phyloP scores from a whole-genome alignment of 2,113 vertebrate genomes.

The Lota lota region DNA sequence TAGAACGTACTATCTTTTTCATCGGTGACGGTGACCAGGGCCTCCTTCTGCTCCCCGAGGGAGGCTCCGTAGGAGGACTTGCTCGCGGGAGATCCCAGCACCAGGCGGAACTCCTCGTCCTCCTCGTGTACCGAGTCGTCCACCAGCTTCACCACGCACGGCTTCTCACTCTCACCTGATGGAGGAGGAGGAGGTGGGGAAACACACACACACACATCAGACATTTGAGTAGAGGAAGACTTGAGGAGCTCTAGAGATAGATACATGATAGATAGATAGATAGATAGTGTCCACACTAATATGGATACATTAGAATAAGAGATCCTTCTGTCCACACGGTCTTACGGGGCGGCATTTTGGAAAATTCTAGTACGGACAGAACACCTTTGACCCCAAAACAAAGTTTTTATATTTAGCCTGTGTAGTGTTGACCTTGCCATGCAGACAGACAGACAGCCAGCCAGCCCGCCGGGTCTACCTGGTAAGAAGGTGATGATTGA shows the following conservation, averaged over 20 bases:
- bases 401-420: too few relatives aligned
- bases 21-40: slow-evolving; percentile 76
- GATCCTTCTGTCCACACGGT: too few relatives aligned
- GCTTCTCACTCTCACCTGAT: slow-evolving; percentile 81
- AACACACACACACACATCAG: background rate
- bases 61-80: slow-evolving; percentile 74
- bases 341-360: too few relatives aligned
- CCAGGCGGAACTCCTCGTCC: slow-evolving; percentile 79
- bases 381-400: too few relatives aligned
- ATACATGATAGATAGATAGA: too few relatives aligned
- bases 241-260: too few relatives aligned
- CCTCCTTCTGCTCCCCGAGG: slow-evolving; percentile 78
- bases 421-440: too few relatives aligned
- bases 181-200: background rate
- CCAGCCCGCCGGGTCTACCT: slow-evolving; percentile 48
- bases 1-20: slow-evolving; percentile 78
- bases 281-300: too few relatives aligned
- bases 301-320: too few relatives aligned
- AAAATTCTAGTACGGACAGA: too few relatives aligned
- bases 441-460: background rate
- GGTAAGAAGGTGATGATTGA: slow-evolving; percentile 75
- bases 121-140: slow-evolving; percentile 81
- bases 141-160: slow-evolving; percentile 73
- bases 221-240: background rate
- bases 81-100: slow-evolving; percentile 78